Evolutionary conservation across 2,113 vertebrate species (phyloP), one percentile per base, ranked within the genome.

Genomic region (Callospermophilus lateralis): DNA sequence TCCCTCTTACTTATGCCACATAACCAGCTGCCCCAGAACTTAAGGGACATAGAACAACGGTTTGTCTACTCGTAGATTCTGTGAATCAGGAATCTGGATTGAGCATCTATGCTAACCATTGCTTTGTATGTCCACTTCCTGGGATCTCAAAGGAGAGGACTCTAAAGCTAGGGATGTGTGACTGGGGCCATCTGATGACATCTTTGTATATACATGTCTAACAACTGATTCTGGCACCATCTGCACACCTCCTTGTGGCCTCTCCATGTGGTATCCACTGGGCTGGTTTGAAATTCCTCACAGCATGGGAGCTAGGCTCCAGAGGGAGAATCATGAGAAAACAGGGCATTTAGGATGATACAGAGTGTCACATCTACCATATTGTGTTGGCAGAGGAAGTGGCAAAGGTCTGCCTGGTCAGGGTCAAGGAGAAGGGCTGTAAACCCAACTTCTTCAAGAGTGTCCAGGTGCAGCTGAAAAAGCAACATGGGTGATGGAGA

Each of bases 261-360:
- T 78, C 42, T 63, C 11, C 1, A 0, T 37, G 1, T 11, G 20
- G n/a, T 26, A 28, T n/a, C 37, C 9, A 37, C 16, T 3, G 1
- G 81, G 10, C 63, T 73, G 8, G 39, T 70, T 53, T 34, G 53
- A 51, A 55, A 48, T 63, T 63, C 53, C 9, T 72, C 20, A 24
- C 1, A 34, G 19, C 11, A 3, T 20, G 1, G 17, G n/a, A 6
- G 17, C 65, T 53, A 34, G 39, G 28, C 48, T 28, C 26, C 37
- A 76, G 20, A 74, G 22, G 28, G 16, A 45, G 24, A 11, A 53
- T 63, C 53, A 20, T 30, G 17, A 42, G 48, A 88, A 55, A 90
- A 28, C 32, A 53, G 72, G 63, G 6, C 1, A 4, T n/a, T 80
- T 67, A 55, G 45, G 39, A 26, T 34, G 32, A 32, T 39, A 63